A percentile compares a stretch with the other conserved stretches of the same genome.
Conservation (phyloP, 2,888 invertebrate genomes). For the Bhutanitis thaidina region DNA sequence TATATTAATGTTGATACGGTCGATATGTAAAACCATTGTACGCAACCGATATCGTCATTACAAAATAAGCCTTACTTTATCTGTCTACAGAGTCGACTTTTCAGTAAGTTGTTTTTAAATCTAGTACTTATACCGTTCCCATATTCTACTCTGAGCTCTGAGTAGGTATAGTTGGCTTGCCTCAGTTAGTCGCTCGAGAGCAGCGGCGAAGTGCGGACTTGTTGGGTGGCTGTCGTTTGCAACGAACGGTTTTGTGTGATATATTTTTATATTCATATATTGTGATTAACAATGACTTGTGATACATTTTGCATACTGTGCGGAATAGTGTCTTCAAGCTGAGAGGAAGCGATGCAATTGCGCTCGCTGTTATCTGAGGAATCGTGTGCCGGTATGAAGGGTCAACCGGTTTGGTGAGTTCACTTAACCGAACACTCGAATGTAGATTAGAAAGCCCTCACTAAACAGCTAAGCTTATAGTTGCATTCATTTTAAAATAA, state of each 20-base stretch:
- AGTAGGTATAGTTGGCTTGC: neutral
- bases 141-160: slow-evolving; percentile 10
- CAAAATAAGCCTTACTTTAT: neutral
- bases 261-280: slow-evolving; percentile 47
- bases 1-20: neutral
- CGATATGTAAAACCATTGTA: neutral
- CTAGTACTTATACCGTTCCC: slow-evolving; percentile 3
- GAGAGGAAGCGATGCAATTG: slow-evolving; percentile 62
- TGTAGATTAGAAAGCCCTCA: slow-evolving; percentile 46
- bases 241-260: slow-evolving; percentile 31
- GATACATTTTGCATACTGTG: slow-evolving; percentile 51
- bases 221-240: slow-evolving; percentile 19
- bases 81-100: neutral
- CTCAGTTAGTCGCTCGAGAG: slow-evolving; percentile 15
- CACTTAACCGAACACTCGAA: slow-evolving; percentile 46
- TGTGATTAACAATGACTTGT: slow-evolving; percentile 67
- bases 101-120: neutral
- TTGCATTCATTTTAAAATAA: neutral
- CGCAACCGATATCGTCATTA: neutral
- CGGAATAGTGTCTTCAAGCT: slow-evolving; percentile 58
- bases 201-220: slow-evolving; percentile 15
- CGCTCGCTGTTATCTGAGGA: slow-evolving; percentile 53
- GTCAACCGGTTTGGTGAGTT: slow-evolving; percentile 78
- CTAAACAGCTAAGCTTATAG: slow-evolving; percentile 19
- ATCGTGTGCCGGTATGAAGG: slow-evolving; percentile 67